Conservation (phyloP, 2,797 vertebrate genomes). For the Molossus alvarezi region DNA sequence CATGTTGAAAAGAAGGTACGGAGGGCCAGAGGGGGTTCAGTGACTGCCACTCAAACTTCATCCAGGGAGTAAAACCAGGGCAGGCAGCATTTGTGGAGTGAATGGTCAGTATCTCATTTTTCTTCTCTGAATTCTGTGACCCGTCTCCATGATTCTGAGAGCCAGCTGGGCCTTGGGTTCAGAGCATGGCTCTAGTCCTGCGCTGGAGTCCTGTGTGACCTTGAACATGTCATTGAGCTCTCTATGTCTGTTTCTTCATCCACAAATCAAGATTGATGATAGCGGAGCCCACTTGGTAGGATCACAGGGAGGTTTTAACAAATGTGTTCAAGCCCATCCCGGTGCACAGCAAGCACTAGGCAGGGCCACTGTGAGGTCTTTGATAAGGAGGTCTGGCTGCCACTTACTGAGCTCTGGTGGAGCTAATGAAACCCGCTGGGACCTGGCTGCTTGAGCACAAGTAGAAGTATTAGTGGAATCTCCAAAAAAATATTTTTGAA, state of each 20-base stretch:
- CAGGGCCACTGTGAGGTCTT: rapidly evolving
- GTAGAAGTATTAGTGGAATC: background rate
- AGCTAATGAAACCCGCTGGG: background rate
- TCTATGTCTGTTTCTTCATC: background rate
- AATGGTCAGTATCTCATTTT: rapidly evolving
- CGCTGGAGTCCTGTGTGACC: background rate
- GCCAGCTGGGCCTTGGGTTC: background rate
- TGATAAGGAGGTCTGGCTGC: background rate
- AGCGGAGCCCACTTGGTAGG: background rate
- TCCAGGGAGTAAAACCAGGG: background rate
- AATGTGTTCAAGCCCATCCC: background rate
- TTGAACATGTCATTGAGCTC: background rate
- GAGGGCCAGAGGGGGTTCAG: background rate
- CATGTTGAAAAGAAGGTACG: rapidly evolving
- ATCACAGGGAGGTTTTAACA: rapidly evolving
- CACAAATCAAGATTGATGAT: background rate
- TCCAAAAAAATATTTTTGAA: background rate
- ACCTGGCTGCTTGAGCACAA: background rate
- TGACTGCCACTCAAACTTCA: rapidly evolving
- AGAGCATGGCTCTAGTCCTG: background rate
- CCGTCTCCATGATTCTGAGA: background rate
- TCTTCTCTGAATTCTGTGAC: background rate
- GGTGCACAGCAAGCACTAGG: rapidly evolving
- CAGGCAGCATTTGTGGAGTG: rapidly evolving
- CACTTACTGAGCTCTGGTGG: rapidly evolving